phyloP scores from a whole-genome alignment of 2,888 invertebrate species.

The Folsomia candida region DNA sequence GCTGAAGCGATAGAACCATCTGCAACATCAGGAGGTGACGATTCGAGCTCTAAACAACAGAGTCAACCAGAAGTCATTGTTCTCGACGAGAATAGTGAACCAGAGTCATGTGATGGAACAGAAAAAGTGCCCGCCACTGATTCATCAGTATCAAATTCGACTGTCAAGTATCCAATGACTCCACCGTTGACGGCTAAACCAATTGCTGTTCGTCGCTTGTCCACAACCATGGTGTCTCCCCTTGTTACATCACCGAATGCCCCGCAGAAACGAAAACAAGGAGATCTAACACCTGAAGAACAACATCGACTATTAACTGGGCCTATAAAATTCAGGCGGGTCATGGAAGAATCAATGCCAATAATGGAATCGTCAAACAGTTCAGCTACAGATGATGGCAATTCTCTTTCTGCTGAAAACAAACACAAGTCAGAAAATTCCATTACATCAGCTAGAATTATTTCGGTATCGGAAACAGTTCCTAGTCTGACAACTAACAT shows the following conservation, averaged over 20 bases:
- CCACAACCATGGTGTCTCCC: neutral
- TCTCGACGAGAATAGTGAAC: conserved; percentile 2
- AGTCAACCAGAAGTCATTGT: conserved; percentile 18
- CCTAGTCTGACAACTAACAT: too few species aligned
- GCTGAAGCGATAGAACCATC: too few species aligned
- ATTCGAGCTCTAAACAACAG: too few species aligned
- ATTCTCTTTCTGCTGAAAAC: neutral
- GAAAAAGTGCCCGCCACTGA: conserved; percentile 10
- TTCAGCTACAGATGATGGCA: neutral
- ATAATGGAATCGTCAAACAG: neutral
- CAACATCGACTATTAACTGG: neutral
- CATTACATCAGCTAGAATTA: neutral
- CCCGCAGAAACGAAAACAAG: neutral
- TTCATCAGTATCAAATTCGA: neutral
- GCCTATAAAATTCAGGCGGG: conserved; percentile 5
- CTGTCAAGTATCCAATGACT: conserved; percentile 9
- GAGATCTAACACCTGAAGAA: conserved; percentile 4
- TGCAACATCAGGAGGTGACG: too few species aligned
- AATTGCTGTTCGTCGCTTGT: neutral
- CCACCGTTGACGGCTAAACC: conserved; percentile 4
- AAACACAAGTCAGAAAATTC: neutral
- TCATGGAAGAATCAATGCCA: neutral
- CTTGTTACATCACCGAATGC: neutral
- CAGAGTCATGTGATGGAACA: neutral
- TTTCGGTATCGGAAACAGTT: neutral